Conservation (phyloP, 2,797 vertebrate species). For the Neosilurus mollespiculum region DNA sequence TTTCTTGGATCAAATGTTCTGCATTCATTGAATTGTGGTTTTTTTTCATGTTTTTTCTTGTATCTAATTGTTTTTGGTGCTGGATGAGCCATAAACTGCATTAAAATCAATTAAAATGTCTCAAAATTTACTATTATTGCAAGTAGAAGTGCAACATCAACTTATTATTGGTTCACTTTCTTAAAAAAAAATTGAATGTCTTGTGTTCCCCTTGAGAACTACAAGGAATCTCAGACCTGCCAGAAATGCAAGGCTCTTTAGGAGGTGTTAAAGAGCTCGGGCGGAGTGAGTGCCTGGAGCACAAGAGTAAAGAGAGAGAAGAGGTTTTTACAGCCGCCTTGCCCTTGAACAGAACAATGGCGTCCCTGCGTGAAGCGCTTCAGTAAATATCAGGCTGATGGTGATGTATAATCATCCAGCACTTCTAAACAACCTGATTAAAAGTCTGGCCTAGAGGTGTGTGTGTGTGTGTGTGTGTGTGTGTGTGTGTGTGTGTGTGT, state of each 20-base stretch:
- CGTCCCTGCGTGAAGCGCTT: slow-evolving; percentile 35
- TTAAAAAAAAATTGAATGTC: not conserved
- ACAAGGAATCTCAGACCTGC: not conserved
- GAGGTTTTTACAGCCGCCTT: slow-evolving; percentile 35
- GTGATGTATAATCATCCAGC: slow-evolving; percentile 44
- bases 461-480: slow-evolving; percentile 45
- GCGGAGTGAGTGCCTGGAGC: slow-evolving; percentile 14
- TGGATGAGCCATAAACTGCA: not conserved
- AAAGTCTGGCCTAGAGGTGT: slow-evolving; percentile 49
- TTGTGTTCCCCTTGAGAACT: not conserved
- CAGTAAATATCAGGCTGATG: slow-evolving; percentile 60
- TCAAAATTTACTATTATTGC: not conserved
- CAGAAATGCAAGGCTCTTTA: slow-evolving; percentile 2
- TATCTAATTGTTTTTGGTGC: not conserved
- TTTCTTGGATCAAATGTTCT: not conserved
- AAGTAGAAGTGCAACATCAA: not conserved
- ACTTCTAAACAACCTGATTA: slow-evolving; percentile 51
- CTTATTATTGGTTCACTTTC: not conserved
- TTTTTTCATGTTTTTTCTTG: not conserved
- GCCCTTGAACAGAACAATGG: slow-evolving; percentile 59
- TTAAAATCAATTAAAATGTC: not conserved
- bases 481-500: slow-evolving; percentile 53
- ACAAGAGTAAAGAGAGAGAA: slow-evolving; percentile 4
- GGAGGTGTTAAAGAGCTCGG: slow-evolving; percentile 22
- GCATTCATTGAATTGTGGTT: not conserved